These are phyloP conservation scores for Microplitis mediator DNA, from an alignment of 1,140 invertebrate species.

Conservation along the genomic window DNA sequence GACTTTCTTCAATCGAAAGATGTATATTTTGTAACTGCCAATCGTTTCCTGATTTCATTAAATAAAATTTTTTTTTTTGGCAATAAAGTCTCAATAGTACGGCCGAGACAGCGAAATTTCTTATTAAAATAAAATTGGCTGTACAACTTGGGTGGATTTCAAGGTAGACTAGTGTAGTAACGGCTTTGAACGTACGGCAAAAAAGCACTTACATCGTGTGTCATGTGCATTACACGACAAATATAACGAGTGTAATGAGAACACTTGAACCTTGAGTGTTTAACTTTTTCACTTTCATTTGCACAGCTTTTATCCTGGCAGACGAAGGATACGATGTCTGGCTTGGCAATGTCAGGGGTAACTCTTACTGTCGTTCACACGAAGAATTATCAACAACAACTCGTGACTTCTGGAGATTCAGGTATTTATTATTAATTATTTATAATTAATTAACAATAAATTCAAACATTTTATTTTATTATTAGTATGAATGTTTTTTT, in stretches of 20 bases:
- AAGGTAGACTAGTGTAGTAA: no score
- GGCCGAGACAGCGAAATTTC: no score
- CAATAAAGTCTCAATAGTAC: no score
- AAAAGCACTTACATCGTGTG: not conserved
- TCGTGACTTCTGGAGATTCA: conserved; percentile 66
- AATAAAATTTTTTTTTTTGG: no score
- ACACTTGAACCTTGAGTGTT: conserved; percentile 2
- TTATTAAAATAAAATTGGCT: no score
- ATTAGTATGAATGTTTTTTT: not conserved
- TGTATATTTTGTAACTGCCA: no score
- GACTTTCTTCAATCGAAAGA: no score
- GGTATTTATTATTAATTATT: conserved; percentile 38
- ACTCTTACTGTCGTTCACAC: conserved; percentile 63
- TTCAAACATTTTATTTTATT: conserved; percentile 12
- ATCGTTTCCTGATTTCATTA: no score
- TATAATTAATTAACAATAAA: not conserved
- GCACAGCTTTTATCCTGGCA: conserved; percentile 23
- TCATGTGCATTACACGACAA: not conserved
- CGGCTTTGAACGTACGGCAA: no score
- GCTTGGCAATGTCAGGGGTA: conserved; percentile 70
- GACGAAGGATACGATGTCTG: conserved; percentile 58
- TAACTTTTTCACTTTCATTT: not conserved
- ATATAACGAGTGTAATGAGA: not conserved
- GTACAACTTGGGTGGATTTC: no score
- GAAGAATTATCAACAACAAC: conserved; percentile 49